Base-by-base conservation (phyloP, 1,140 invertebrate species). In the Eurosta solidaginis region DNA sequence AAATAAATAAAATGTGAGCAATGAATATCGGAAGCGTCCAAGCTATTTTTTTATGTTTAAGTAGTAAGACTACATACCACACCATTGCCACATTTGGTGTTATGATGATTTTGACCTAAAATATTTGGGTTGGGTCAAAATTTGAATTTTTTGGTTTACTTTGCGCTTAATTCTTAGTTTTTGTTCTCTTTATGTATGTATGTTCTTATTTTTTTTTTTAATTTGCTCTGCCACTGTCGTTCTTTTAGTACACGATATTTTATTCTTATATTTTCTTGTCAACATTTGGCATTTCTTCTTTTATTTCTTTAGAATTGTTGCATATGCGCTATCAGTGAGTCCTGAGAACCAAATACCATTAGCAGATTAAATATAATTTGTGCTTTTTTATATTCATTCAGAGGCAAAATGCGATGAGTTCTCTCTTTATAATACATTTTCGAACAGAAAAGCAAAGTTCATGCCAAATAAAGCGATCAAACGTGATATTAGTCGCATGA, bases 71-170 rank as follows among this genome's bases (percentile, higher is more conserved):
- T 68, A 7, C 33, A 36, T 68, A 1, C 45, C 9, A 12, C n/a
- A 20, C n/a, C 27, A n/a, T 40, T 68, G 27, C 59, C 59, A 68
- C 59, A 68, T 68, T 68, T 68, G 59, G 59, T 29, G 59, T 68
- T 68, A 68, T 68, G 59, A 68, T 68, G 59, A 68, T 68, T 68
- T 68, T 68, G 59, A 68, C 59, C 59, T 68, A 68, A 68, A 68
- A 68, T 68, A 68, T 68, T 68, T 68, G 59, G 59, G 59, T 68
- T 68, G 59, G 59, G 59, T 68, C 33, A 68, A 68, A 68, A 68
- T 68, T 68, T 68, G 33, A 68, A 68, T 68, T 68, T 10, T n/a
- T n/a, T n/a, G n/a, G n/a, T n/a, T n/a, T n/a, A n/a, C n/a, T n/a
- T n/a, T n/a, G n/a, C n/a, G n/a, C n/a, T n/a, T n/a, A n/a, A n/a